phyloP scores from a whole-genome alignment of 2,888 invertebrate genomes.

The Phrixothrix hirtus region DNA sequence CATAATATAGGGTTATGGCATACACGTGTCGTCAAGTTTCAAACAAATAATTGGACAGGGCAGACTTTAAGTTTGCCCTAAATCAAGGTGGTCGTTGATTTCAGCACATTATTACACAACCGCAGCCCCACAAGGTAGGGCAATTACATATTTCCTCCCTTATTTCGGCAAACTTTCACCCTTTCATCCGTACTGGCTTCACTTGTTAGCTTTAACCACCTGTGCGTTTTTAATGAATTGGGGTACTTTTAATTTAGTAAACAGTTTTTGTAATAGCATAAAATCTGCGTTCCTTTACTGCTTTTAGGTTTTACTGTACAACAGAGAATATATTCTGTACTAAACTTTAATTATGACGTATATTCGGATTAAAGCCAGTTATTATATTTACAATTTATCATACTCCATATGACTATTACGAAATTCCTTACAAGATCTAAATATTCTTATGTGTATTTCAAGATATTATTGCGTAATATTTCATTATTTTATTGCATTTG shows the following conservation, averaged over 20 bases:
- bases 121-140: constrained; percentile 1
- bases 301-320: no score
- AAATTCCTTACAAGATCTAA: no score
- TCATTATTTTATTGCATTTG: no score
- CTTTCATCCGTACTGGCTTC: constrained; percentile 13
- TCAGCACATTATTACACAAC: constrained; percentile 10
- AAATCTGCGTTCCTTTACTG: no score
- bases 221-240: constrained; percentile 16
- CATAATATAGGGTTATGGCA: no score
- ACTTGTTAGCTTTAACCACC: constrained; percentile 16
- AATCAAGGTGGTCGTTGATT: constrained; percentile 9
- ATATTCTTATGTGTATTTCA: no score
- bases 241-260: constrained; percentile 2
- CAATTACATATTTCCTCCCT: constrained; percentile 14
- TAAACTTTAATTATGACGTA: no score
- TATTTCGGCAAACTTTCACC: constrained; percentile 9
- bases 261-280: constrained; percentile 9
- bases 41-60: background rate
- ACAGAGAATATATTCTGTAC: no score
- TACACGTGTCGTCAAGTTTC: constrained; percentile 1
- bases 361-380: no score
- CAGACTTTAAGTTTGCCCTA: background rate
- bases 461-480: no score
- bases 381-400: no score
- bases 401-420: no score